Conservation (phyloP, 2,888 invertebrate genomes). For the Leptinotarsa haldemani region DNA sequence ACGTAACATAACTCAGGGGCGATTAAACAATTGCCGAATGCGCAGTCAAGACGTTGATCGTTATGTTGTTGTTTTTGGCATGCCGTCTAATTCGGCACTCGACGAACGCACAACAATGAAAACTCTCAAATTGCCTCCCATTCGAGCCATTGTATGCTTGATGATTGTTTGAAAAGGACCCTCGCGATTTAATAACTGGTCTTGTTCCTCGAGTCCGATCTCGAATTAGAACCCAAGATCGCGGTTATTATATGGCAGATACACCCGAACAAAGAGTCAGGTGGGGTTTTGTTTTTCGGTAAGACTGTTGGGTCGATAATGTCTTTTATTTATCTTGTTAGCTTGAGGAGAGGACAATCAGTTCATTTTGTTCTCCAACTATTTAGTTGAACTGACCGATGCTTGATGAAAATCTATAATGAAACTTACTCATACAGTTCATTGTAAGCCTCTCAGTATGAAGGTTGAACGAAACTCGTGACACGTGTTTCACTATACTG, state of each 20-base stretch:
- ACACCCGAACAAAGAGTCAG: constrained; percentile 5
- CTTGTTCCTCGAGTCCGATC: constrained; percentile 33
- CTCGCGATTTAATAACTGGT: constrained; percentile 43
- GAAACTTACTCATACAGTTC: too few relatives aligned
- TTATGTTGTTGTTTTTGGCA: constrained; percentile 42
- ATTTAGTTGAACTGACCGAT: too few relatives aligned
- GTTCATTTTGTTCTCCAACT: too few relatives aligned
- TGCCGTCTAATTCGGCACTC: constrained; percentile 42
- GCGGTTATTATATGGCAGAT: constrained; percentile 35
- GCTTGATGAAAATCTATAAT: too few relatives aligned
- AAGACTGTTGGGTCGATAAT: background rate
- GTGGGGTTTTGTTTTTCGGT: background rate
- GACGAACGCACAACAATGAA: constrained; percentile 43
- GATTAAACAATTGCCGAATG: constrained; percentile 48
- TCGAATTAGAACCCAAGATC: constrained; percentile 39
- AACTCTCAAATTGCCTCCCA: constrained; percentile 48
- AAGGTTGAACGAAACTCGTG: too few relatives aligned
- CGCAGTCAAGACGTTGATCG: constrained; percentile 38
- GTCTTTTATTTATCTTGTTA: background rate
- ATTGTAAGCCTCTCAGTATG: too few relatives aligned
- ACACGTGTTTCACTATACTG: too few relatives aligned
- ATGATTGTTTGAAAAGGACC: constrained; percentile 41
- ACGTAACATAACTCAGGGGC: constrained; percentile 40
- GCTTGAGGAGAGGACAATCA: background rate
- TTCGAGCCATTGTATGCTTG: constrained; percentile 42